Evolutionary conservation across 2,888 invertebrate species (phyloP), one percentile per base, ranked within the genome.

Genomic region (Sussaba pulchella): DNA sequence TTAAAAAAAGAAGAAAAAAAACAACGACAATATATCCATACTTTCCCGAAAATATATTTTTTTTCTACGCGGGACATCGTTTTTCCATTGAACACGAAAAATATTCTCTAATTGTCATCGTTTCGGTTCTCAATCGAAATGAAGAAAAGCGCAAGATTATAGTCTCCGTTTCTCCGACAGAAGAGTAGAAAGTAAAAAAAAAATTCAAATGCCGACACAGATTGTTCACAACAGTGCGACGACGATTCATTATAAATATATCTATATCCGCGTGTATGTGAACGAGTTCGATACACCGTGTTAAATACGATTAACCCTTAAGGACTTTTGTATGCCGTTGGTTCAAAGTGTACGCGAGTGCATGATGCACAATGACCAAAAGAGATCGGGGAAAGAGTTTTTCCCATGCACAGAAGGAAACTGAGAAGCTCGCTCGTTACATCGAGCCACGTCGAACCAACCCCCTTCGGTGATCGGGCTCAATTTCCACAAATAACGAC

Each of bases 391-490:
- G 59, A 50, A 73, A 72, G 61, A 50, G 71, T 70, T 78, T 79
- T 79, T 82, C 69, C 72, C 63, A 47, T 47, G 67, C 57, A 47
- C 24, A 50, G 52, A 41, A 70, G 66, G 50, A 78, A 74, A 81
- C 45, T 57, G 78, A 72, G 78, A 72, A 71, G 72, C 52, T 47
- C n/a, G 54, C 82, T 79, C 83, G 81, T 84, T 77, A 78, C 78
- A 69, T 81, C 70, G 82, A 81, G 79, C 81, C 69, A 41, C 17
- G 45, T n/a, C n/a, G n/a, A n/a, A n/a, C n/a, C 67, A 64, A 63
- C 26, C 86, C 86, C 84, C 87, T 87, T 88, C 87, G 66, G 64
- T 21, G 31, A 78, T 24, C 78, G 72, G 82, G 83, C 82, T 87
- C 85, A 82, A 86, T 86, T 87, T 88, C 87, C 69, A 52, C 69